Conservation (phyloP, 2,888 invertebrate genomes). For the Thera britannica region DNA sequence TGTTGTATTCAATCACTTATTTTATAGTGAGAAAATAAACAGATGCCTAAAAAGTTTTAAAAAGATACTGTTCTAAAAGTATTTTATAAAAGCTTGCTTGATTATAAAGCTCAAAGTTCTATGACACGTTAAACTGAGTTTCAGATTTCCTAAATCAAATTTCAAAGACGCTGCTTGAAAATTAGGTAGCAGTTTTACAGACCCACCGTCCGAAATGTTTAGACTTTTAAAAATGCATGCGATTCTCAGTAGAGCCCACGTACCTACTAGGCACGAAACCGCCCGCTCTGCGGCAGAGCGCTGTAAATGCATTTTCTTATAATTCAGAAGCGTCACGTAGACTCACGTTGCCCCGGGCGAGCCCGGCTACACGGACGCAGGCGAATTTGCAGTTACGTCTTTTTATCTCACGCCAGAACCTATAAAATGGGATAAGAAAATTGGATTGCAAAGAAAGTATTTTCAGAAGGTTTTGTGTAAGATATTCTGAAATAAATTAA, state of each 20-base stretch:
- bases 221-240: slow-evolving; percentile 57
- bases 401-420: slow-evolving; percentile 73
- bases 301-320: slow-evolving; percentile 84
- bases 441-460: slow-evolving; percentile 64
- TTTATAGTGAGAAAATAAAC: no score
- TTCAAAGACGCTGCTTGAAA: slow-evolving; percentile 6
- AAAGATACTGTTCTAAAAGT: not conserved
- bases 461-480: slow-evolving; percentile 21
- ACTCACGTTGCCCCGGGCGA: slow-evolving; percentile 41
- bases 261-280: slow-evolving; percentile 66
- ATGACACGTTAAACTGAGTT: not conserved
- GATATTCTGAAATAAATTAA: slow-evolving; percentile 19
- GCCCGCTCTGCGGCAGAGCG: slow-evolving; percentile 64
- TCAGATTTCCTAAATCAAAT: slow-evolving; percentile 1
- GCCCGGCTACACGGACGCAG: slow-evolving; percentile 62
- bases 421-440: slow-evolving; percentile 75
- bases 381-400: slow-evolving; percentile 80
- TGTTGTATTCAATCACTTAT: no score
- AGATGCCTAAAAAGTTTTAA: no score
- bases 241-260: slow-evolving; percentile 60
- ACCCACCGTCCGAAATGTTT: slow-evolving; percentile 24
- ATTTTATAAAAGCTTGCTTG: not conserved
- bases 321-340: slow-evolving; percentile 83
- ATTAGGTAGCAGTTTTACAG: slow-evolving; percentile 13
- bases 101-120: not conserved